Conservation (phyloP, 2,797 vertebrate genomes). For the Hafferia zeledoni region DNA sequence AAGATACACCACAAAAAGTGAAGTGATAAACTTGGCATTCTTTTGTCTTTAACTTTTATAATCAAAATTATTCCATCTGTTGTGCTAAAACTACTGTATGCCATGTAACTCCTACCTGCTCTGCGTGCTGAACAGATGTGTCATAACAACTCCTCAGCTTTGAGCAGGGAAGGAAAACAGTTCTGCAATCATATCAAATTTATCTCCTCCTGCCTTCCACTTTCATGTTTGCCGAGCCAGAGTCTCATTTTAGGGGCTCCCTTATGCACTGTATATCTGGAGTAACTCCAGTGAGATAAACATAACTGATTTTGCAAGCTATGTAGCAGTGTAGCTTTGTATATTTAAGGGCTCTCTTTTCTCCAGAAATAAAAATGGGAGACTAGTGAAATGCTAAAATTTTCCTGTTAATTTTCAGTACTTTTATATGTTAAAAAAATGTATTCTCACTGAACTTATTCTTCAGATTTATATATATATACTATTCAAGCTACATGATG, state of each 20-base stretch:
- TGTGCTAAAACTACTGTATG: slow-evolving; percentile 32
- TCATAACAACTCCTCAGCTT: slow-evolving; percentile 35
- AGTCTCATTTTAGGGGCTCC: slow-evolving; percentile 20
- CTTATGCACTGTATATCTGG: slow-evolving; percentile 13
- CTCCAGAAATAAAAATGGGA: not conserved
- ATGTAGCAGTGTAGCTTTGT: not conserved
- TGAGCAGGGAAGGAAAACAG: slow-evolving; percentile 20
- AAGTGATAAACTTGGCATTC: slow-evolving; percentile 21
- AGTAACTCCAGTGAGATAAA: slow-evolving; percentile 34
- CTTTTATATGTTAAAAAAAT: not conserved
- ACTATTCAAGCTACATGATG: not conserved
- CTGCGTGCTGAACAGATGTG: slow-evolving; percentile 48
- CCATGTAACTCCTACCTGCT: slow-evolving; percentile 32
- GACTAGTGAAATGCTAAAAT: not conserved
- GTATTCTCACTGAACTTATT: not conserved
- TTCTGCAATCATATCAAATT: slow-evolving; percentile 41
- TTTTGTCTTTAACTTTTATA: slow-evolving; percentile 39
- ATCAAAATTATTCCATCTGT: slow-evolving; percentile 41
- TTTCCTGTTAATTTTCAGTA: not conserved
- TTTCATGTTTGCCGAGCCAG: not conserved
- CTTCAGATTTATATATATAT: rapidly evolving
- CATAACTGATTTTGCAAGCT: slow-evolving; percentile 28
- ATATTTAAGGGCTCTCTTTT: not conserved
- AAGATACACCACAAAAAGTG: not conserved
- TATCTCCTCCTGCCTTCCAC: slow-evolving; percentile 37